Base-by-base conservation (phyloP, 2,113 vertebrate species). In the Dolichallabes microphthalmus region DNA sequence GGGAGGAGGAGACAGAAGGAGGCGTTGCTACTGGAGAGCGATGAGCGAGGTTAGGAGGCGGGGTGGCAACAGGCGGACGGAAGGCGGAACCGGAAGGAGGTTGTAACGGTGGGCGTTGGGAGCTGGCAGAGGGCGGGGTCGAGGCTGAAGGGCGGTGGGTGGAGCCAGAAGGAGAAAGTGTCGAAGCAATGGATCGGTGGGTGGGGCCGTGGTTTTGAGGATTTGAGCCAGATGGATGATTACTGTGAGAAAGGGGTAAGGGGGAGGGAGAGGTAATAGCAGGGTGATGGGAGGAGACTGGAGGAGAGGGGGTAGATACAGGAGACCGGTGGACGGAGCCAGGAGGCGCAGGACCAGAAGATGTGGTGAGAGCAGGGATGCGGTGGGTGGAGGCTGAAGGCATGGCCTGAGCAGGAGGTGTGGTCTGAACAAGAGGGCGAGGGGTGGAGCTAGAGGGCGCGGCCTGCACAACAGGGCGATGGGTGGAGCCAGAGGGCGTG, bases 1-100 rank as follows among this genome's bases (percentile, higher is more conserved):
- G 71, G 14, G 90, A 86, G 53, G 90, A 86, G 53, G 93, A 91
- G n/a, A 91, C 80, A 8, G 93, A 90, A 1, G 94, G 90, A 0
- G 94, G 92, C 35, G 90, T 89, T 30, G 92, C 12, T 5, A 35
- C 30, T 15, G 66, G 30, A n/a, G 81, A 71, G 27, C 64, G 64
- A 1, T 39, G 81, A n/a, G 30, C 17, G 12, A 39, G 12, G 52
- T 15, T 50, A n/a, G 81, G 66, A 14, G 80, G 64, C 0, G 64
- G 63, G 0, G 60, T 81, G 35, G 80, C 50, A 20, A 68, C 35
- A 15, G 45, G 27, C 4, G 63, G 17, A 11, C 27, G 61, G 50
- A 68, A 66, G 50, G 63, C 35, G 50, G 80, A 82, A 68, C 45
- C 9, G 12, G 20, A 22, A 80, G 78, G 10, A 55, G 74, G 30